Conservation (phyloP, 1,140 invertebrate genomes). For the Chelonus insularis region DNA sequence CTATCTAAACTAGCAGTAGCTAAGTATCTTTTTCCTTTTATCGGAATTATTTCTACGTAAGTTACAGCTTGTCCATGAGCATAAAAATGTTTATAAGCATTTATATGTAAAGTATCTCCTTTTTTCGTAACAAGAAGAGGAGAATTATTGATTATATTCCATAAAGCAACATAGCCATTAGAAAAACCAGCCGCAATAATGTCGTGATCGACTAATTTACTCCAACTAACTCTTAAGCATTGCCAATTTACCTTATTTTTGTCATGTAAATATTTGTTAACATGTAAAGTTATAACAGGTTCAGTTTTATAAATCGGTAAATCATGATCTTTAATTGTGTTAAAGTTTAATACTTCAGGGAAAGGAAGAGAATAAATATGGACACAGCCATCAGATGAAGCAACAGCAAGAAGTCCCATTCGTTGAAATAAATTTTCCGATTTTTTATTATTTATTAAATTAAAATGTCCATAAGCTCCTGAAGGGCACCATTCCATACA, state of each 20-base stretch:
- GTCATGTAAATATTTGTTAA: conserved; percentile 40
- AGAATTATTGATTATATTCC: conserved; percentile 62
- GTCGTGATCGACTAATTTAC: conserved; percentile 51
- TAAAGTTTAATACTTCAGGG: conserved; percentile 50
- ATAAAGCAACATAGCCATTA: conserved; percentile 67
- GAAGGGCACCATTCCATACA: conserved; percentile 77
- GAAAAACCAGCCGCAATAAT: conserved; percentile 66
- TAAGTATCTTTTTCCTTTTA: conserved; percentile 49
- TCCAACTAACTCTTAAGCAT: conserved; percentile 57
- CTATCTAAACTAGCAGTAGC: conserved; percentile 57
- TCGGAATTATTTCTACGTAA: conserved; percentile 51
- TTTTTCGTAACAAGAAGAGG: conserved; percentile 55
- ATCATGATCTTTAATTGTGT: conserved; percentile 28
- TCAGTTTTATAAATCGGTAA: conserved; percentile 52
- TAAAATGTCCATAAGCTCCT: conserved; percentile 62
- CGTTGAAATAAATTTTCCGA: conserved; percentile 42
- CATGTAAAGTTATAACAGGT: conserved; percentile 50
- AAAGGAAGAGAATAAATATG: conserved; percentile 67
- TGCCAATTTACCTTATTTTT: conserved; percentile 47
- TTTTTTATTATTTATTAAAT: conserved; percentile 39
- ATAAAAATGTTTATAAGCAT: conserved; percentile 53
- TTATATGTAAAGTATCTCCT: conserved; percentile 50
- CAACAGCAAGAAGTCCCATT: conserved; percentile 71
- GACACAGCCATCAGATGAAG: conserved; percentile 67
- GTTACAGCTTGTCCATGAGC: conserved; percentile 55